Base-by-base conservation (phyloP, 1,140 invertebrate species). In the Brachionus koreanus region DNA sequence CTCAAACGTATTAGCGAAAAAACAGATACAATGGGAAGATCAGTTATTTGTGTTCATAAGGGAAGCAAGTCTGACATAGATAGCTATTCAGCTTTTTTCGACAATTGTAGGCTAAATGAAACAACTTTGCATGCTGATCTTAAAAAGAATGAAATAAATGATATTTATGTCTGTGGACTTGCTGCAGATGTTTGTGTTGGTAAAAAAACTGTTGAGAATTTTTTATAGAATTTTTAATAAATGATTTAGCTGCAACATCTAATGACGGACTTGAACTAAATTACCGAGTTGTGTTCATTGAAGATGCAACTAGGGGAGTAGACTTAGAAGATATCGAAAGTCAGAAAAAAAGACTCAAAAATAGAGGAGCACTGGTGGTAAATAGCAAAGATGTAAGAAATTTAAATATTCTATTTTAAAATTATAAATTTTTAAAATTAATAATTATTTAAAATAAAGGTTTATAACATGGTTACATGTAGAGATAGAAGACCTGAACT, bases 41-140 rank as follows among this genome's bases (percentile, higher is more conserved):
- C 92, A 82, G 92, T 93, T 16, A 91, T 94, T 29, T 93, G 94
- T 87, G 92, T 97, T 46, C 93, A 95, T 87, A 98, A 98, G 89
- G 96, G 97, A 16, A 95, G 93, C 3, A 94, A 97, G 87, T 92
- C 95, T 0, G 94, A 96, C 83, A 93, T 98, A 9, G 97, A 98
- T 86, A 96, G 95, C 1, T 98, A 98, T 88, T 98, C 95, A 0
- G 97, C 96, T 13, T 98, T 99, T 89, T 97, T 93, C 93, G 96
- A 98, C 88, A 98, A 98, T 89, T 93, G 94, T 46, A 95, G 94
- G 87, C 87, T 95, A 35, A 93, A 93, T 1, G 92, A 95, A 85
- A 98, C 96, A 4, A 92, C 92, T 19, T 88, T 98, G n/a, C 91
- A 92, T 83, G 90, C 91, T 1, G 92, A 96, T 86, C 89, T 99